Conservation (phyloP, 2,797 vertebrate genomes). For the Telmatherina bonti region DNA sequence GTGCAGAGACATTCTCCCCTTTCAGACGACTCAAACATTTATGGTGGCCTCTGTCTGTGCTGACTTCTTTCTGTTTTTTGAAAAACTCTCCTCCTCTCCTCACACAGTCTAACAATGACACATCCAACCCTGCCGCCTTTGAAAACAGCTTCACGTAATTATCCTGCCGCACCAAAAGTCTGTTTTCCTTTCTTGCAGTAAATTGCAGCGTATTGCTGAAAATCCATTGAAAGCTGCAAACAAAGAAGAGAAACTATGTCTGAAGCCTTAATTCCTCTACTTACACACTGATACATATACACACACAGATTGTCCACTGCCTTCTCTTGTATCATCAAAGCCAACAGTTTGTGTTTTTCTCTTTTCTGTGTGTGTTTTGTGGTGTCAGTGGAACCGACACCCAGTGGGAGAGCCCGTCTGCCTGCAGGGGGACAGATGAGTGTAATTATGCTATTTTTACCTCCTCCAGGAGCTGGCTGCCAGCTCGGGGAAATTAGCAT, state of each 20-base stretch:
- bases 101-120: slow-evolving; percentile 36
- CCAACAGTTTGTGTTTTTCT: slow-evolving; percentile 42
- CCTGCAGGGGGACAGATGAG: slow-evolving; percentile 77
- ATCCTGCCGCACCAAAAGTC: slow-evolving; percentile 45
- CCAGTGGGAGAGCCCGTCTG: slow-evolving; percentile 75
- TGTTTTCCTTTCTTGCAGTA: slow-evolving; percentile 55
- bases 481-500: slow-evolving; percentile 86
- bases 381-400: slow-evolving; percentile 62
- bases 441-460: slow-evolving; percentile 89
- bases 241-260: slow-evolving; percentile 57
- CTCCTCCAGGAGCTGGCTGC: slow-evolving; percentile 82
- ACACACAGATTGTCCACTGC: slow-evolving; percentile 56
- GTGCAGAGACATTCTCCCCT: background rate
- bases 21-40: background rate
- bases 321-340: slow-evolving; percentile 59
- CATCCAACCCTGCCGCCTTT: slow-evolving; percentile 30
- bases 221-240: slow-evolving; percentile 59
- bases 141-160: slow-evolving; percentile 60
- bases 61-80: slow-evolving; percentile 29
- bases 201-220: slow-evolving; percentile 60
- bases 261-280: slow-evolving; percentile 59
- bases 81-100: slow-evolving; percentile 19
- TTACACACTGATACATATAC: slow-evolving; percentile 35
- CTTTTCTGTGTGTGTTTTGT: slow-evolving; percentile 58
- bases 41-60: slow-evolving; percentile 17